Base-by-base conservation (phyloP, 2,797 vertebrate genomes). In the Ambastaia sidthimunki region DNA sequence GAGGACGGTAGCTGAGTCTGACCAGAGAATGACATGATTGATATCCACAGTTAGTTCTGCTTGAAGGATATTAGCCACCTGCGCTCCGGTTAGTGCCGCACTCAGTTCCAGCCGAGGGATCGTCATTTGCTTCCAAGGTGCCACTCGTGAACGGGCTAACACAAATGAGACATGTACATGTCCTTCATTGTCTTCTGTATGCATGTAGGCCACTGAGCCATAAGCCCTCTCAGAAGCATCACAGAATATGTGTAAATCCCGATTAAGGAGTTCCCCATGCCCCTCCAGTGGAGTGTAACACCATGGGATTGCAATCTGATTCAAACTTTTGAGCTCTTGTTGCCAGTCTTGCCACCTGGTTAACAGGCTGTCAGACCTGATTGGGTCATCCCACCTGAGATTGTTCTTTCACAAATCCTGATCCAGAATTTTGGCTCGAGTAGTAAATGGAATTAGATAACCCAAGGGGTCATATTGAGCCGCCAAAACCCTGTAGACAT, bases 191-290 rank as follows among this genome's bases (percentile, higher is more conserved):
- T 47, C 23, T 31, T 68, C 44, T n/a, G 44, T 54, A 4, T 9
- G 15, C 5, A 68, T 47, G 15, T 76, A 76, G n/a, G 63, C 19
- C 10, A 68, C 63, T 13, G 31, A 66, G 4, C 74, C 28, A 41
- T 76, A 76, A 19, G 50, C 63, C n/a, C 48, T 59, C 13, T 57
- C 52, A 5, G 12, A 59, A 4, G 70, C 31, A 0, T 59, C 31
- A 6, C 70, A 54, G 31, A 71, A 71, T 2, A 57, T 28, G 11
- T 37, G 50, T 15, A 57, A 11, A 25, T 37, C 28, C 7, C 48
- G 10, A 1, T 4, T 0, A 15, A 1, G 3, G 2, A 18, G 21
- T 7, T 55, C 10, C 0, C 12, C 4, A 4, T 6, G 12, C 0
- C 1, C 34, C 4, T 6, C 2, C 15, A 18, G 9, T 28, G 28